Percentiles rank a stretch among this genome's conserved stretches.
Conservation (phyloP, 2,797 vertebrate genomes). For the Hoplostethus atlanticus region DNA sequence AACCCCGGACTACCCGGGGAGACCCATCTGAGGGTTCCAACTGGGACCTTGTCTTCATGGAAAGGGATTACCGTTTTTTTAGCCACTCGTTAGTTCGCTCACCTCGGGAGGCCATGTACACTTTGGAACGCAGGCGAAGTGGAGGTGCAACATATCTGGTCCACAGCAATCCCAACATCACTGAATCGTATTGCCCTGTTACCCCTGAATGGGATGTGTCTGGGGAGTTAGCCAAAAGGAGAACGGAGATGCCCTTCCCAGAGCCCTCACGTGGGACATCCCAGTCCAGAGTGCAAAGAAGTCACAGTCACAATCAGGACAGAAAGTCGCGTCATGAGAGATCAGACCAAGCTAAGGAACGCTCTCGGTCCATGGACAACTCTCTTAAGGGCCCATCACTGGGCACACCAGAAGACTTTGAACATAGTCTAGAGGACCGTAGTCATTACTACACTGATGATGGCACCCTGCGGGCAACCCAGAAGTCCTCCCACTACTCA, state of each 20-base stretch:
- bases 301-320: slow-evolving; percentile 99
- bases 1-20: slow-evolving; percentile 94
- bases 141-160: slow-evolving; percentile 92
- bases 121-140: slow-evolving; percentile 91
- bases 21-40: slow-evolving; percentile 96
- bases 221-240: slow-evolving; percentile 96
- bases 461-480: slow-evolving; percentile 92
- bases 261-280: slow-evolving; percentile 97
- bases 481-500: slow-evolving; percentile 92
- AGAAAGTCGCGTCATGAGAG: slow-evolving; percentile 96
- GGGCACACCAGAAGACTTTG: slow-evolving; percentile 92
- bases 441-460: slow-evolving; percentile 96
- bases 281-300: slow-evolving; percentile 97
- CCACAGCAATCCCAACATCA: slow-evolving; percentile 94
- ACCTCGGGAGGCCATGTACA: slow-evolving; percentile 95
- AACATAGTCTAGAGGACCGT: slow-evolving; percentile 92
- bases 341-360: slow-evolving; percentile 96
- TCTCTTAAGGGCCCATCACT: slow-evolving; percentile 93
- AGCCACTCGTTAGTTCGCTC: slow-evolving; percentile 95
- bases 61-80: slow-evolving; percentile 95
- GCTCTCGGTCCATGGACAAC: slow-evolving; percentile 99
- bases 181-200: slow-evolving; percentile 96
- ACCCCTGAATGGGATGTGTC: slow-evolving; percentile 99
- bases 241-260: slow-evolving; percentile 99
- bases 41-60: slow-evolving; percentile 90